phyloP scores from a whole-genome alignment of 2,113 vertebrate species.

The Ceuthmochares aereus region DNA sequence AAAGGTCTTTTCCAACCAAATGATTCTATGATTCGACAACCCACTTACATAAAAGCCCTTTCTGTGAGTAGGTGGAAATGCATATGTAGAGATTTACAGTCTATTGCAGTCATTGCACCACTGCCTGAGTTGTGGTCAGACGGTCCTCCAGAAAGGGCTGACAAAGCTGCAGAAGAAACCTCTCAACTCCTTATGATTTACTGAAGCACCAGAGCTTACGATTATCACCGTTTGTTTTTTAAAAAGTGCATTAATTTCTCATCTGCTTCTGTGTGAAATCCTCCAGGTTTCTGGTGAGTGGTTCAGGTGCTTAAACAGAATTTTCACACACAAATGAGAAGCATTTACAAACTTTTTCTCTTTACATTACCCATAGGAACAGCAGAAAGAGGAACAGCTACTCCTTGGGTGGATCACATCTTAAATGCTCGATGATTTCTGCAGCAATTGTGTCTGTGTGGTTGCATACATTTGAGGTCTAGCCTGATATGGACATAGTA shows the following conservation, averaged over 20 bases:
- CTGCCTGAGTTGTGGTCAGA: neutral
- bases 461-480: neutral
- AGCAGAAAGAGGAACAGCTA: neutral
- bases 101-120: accelerated
- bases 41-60: neutral
- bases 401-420: accelerated
- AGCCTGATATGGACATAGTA: neutral
- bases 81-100: neutral
- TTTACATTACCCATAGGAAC: neutral
- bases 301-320: neutral
- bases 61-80: neutral
- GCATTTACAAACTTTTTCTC: neutral
- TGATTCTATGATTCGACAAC: neutral
- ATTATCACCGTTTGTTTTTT: neutral
- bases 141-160: neutral
- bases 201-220: neutral
- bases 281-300: neutral
- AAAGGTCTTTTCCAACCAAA: too few relatives aligned
- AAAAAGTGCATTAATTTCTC: neutral
- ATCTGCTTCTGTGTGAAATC: neutral
- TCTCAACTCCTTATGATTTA: neutral
- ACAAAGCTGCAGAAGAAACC: neutral
- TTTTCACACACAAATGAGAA: neutral
- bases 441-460: accelerated
- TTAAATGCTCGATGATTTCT: neutral